Evolutionary conservation across 1,140 invertebrate species (phyloP), one percentile per base, ranked within the genome.

Genomic region (Drosophila hydei): DNA sequence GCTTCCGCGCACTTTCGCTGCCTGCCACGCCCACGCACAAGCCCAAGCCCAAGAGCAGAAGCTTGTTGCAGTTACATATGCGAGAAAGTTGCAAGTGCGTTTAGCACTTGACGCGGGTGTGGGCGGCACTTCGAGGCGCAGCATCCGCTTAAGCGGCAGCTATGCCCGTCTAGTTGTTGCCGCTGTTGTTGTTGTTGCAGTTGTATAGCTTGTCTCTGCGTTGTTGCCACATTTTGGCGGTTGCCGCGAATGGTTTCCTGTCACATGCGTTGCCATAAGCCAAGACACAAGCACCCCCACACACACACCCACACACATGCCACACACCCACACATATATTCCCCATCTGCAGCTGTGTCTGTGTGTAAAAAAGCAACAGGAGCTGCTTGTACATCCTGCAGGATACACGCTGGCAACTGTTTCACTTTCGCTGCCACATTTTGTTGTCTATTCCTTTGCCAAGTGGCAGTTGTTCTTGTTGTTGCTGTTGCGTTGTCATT

Each of bases 1-100:
- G 80, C 81, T 88, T 87, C 81, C 81, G 81, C 72, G 83, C 83
- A 87, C 81, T 87, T 87, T 87, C 81, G 83, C 81, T 80, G 48
- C 27, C 52, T 21, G 30, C 50, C 30, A 16, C 50, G 11, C 21
- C 51, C 9, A 16, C 38, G 6, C 36, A n/a, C 19, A 14, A 21
- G n/a, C 48, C 18, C 55, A 43, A 30, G 23, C 65, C 8, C 9
- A 36, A 48, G 58, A 62, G 38, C 48, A 68, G 59, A 38, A 69
- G 59, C 78, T 79, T 63, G 77, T 67, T 75, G 51, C 76, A 70
- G 55, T 59, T 51, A 27, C 65, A 79, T 85, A 73, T 75, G 78
- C 75, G 81, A 73, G 75, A 87, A 87, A 88, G 81, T 87, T 87
- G 70, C 73, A 75, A 75, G 77, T 81, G 79, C 75, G 75, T 74